Conservation (phyloP, 1,140 invertebrate species). For the Zaprionus davidi region DNA sequence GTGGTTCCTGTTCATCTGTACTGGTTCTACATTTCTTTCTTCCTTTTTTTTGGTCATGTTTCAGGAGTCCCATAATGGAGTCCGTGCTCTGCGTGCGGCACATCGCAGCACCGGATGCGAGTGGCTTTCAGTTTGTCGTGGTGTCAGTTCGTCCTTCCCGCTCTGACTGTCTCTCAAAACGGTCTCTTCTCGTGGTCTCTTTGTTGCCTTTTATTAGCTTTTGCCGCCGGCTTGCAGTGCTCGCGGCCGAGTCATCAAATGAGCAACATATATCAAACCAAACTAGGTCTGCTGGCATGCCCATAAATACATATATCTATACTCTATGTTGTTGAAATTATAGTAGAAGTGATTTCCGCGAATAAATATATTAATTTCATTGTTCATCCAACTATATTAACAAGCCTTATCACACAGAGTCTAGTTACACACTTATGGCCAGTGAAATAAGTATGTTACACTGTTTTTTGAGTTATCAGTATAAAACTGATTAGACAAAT, state of each 20-base stretch:
- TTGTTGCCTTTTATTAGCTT: constrained; percentile 3
- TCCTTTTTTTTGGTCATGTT: constrained; percentile 32
- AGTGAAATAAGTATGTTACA: too few relatives aligned
- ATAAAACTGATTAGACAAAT: too few relatives aligned
- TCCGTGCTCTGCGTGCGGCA: constrained; percentile 46
- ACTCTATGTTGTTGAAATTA: too few relatives aligned
- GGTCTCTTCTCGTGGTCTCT: not conserved
- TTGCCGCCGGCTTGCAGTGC: constrained; percentile 1
- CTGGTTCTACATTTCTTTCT: not conserved
- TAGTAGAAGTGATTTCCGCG: too few relatives aligned
- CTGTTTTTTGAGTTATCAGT: too few relatives aligned
- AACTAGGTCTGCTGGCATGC: not conserved
- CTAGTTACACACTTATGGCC: too few relatives aligned
- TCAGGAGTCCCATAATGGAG: constrained; percentile 51
- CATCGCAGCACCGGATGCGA: constrained; percentile 61
- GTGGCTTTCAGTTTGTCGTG: constrained; percentile 21
- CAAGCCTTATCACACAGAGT: too few relatives aligned
- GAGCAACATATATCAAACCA: not conserved
- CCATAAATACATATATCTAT: not conserved
- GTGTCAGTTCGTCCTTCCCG: not conserved
- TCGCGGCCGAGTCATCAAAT: not conserved
- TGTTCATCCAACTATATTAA: too few relatives aligned
- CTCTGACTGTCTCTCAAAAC: not conserved
- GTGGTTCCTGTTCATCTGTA: not conserved
- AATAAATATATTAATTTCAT: too few relatives aligned